Percentiles rank a stretch among this genome's conserved stretches.
phyloP scores from a whole-genome alignment of 2,888 invertebrate species.

The Athripsodes cinereus region DNA sequence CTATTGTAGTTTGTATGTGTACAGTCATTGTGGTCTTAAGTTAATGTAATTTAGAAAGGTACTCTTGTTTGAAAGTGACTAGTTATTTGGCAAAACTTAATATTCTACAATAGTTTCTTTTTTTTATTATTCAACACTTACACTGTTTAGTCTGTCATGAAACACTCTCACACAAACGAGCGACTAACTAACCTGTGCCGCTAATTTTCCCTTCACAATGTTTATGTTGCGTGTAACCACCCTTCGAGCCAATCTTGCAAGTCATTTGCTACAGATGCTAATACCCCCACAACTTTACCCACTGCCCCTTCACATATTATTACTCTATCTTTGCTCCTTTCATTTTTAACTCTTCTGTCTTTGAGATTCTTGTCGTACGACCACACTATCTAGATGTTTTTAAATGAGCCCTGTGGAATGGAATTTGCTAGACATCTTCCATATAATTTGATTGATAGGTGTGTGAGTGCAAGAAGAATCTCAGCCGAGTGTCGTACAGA shows the following conservation, averaged over 20 bases:
- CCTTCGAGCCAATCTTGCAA: constrained; percentile 8
- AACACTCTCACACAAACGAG: constrained; percentile 17
- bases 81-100: constrained; percentile 18
- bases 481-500: not conserved
- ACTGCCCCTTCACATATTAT: not conserved
- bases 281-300: not conserved
- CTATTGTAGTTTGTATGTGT: too few species aligned
- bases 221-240: constrained; percentile 5
- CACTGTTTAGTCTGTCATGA: constrained; percentile 7
- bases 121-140: constrained; percentile 13
- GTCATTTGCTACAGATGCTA: too few species aligned
- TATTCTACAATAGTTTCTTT: not conserved
- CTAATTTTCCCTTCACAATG: not conserved
- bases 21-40: too few species aligned
- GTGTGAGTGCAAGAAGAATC: not conserved
- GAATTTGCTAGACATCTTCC: too few species aligned
- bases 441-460: not conserved
- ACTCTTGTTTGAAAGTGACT: constrained; percentile 11
- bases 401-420: constrained; percentile 4
- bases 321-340: not conserved
- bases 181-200: constrained; percentile 19
- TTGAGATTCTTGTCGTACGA: not conserved
- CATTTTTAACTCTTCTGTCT: not conserved
- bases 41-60: constrained; percentile 10
- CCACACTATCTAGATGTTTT: not conserved